Evolutionary conservation across 2,888 invertebrate species (phyloP), one percentile per base, ranked within the genome.

Genomic region (Caenorhabditis sp.): DNA sequence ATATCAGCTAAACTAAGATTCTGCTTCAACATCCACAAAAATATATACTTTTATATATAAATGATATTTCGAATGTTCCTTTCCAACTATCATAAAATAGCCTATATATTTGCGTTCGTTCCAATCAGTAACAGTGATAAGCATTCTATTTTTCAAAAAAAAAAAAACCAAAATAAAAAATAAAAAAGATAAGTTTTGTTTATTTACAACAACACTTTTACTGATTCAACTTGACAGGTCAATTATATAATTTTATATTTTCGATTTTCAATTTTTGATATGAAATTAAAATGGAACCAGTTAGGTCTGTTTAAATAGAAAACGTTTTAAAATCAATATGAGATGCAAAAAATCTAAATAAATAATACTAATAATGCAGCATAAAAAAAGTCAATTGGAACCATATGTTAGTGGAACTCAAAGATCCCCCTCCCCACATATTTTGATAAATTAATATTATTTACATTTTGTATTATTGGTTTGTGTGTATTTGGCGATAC

Each of bases 361-460:
- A 43, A 43, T 43, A 43, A 43, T 43, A 43, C 43, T 43, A 43
- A 43, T 43, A 43, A 43, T 43, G 43, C 12, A 43, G 31, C 5
- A 31, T 31, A 10, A 31, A n/a, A n/a, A n/a, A 31, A 31, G 31
- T 31, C 31, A 43, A 43, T 43, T 43, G 43, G 43, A 43, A 43
- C 14, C 43, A 43, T 43, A 43, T 43, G 43, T 43, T 10, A 43
- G 43, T 43, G 17, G 17, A 17, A 17, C 17, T 43, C 17, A 17
- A 17, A 43, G 43, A 17, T 43, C 43, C 43, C 43, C 12, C 17
- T 14, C 43, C 12, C 5, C 17, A 43, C 17, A 43, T 43, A 43
- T 43, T 43, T 43, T 43, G 43, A 43, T 43, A 43, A 43, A 43
- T 43, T 43, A 43, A 43, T 43, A 43, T 43, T 43, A 43, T 43